Evolutionary conservation across 1,140 invertebrate genomes (phyloP), one percentile per base, ranked within the genome.

Genomic region (Acromyrmex heyeri): DNA sequence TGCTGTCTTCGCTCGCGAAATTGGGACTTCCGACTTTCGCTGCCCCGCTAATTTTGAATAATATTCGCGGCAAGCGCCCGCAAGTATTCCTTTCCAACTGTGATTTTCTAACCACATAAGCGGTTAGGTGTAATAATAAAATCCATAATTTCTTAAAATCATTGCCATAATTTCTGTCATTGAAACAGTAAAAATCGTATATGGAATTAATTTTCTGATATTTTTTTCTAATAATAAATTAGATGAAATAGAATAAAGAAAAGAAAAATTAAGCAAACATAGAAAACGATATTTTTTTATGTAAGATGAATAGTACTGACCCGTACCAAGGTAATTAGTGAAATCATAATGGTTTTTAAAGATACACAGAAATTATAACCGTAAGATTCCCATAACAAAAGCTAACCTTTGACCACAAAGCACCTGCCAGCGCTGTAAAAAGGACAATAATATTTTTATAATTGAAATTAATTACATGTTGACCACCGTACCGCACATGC

Each of bases 391-490:
- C 12, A 55, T 12, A 55, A 81, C 88, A 92, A 93, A 94, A 93
- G 88, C 90, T 94, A 91, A 95, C 93, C 94, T 91, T 90, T 94
- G 93, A 93, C 93, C 92, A 88, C 92, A 90, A 87, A 94, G 87
- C 94, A 94, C 92, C 94, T 93, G 94, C 90, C 87, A 83, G 88
- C 81, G 91, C 86, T 92, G 93, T 95, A 95, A 95, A 95, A 95
- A 94, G 93, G 94, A 92, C 91, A 93, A 94, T 94, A 93, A 95
- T 95, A 95, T 95, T 95, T 95, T 95, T 95, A 95, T 95, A 95
- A 95, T 95, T 95, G 93, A 95, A 95, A 95, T 94, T 94, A 95
- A 95, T 95, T 95, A 91, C 92, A 90, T 61, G 88, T 83, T 89
- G 85, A 89, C 90, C 81, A 53, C 86, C 53, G 82, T 85, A 67